Conservation (phyloP, 2,797 vertebrate species). For the Sebastes paucispinis region DNA sequence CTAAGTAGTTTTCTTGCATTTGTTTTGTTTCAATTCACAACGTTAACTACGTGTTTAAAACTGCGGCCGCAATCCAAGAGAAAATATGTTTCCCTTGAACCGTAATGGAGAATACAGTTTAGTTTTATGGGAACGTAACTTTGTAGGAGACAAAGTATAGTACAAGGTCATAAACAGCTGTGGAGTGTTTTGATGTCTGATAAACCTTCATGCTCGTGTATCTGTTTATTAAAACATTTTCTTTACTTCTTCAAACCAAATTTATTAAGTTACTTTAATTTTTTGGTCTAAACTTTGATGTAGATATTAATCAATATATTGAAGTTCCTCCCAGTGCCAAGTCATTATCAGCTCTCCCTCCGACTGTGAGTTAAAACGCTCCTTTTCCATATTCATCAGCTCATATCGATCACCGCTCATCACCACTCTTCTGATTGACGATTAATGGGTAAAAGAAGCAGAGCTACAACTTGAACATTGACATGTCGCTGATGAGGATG, state of each 20-base stretch:
- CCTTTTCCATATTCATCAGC: constrained; percentile 45
- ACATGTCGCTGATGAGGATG: neutral
- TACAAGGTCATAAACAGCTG: no score
- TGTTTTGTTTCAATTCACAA: no score
- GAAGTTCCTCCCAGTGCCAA: neutral
- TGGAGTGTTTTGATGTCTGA: no score
- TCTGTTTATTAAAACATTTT: neutral
- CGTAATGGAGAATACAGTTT: no score
- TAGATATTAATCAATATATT: constrained; percentile 18
- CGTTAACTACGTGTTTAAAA: no score
- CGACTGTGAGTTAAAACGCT: constrained; percentile 14
- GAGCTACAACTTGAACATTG: neutral
- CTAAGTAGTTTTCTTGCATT: no score
- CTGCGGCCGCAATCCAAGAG: no score
- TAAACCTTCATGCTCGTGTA: no score
- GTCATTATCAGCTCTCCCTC: constrained; percentile 16
- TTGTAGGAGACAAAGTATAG: no score
- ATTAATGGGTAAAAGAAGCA: constrained; percentile 15
- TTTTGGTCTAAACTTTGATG: constrained; percentile 20
- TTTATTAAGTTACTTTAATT: neutral
- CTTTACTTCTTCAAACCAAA: neutral
- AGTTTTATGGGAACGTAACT: no score
- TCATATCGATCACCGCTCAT: constrained; percentile 34
- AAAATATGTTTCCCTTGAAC: no score
- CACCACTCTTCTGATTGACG: constrained; percentile 22